Conservation (phyloP, 2,888 invertebrate genomes). For the Cylloceria caligata region DNA sequence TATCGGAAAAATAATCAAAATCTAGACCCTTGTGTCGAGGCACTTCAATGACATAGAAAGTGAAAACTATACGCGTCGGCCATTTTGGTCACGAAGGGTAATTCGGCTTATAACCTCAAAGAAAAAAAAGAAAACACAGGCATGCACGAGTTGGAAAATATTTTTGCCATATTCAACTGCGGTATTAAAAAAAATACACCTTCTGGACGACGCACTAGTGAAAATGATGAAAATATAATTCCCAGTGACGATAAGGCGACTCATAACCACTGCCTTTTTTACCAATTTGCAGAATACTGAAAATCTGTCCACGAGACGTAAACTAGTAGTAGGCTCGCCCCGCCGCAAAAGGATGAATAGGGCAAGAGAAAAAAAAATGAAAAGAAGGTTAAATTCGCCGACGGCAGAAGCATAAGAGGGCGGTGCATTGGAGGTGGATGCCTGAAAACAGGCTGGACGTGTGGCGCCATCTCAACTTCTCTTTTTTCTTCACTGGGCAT, state of each 20-base stretch:
- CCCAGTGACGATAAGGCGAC: neutral
- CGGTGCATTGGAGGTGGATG: conserved; percentile 60
- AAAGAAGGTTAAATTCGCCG: conserved; percentile 50
- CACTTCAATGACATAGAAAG: conserved; percentile 37
- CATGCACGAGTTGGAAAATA: neutral
- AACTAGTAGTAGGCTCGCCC: conserved; percentile 39
- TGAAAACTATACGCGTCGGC: conserved; percentile 28
- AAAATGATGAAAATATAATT: neutral
- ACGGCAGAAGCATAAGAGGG: conserved; percentile 54
- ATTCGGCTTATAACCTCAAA: conserved; percentile 33
- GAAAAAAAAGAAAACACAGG: neutral
- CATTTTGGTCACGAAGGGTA: conserved; percentile 37
- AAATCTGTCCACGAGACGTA: neutral
- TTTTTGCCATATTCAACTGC: neutral
- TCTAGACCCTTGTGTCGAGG: conserved; percentile 3
- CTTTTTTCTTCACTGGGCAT: conserved; percentile 51
- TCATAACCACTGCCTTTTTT: neutral
- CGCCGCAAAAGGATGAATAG: conserved; percentile 49
- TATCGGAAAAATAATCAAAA: conserved; percentile 57
- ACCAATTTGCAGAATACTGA: neutral
- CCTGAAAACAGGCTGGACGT: conserved; percentile 70
- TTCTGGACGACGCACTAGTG: neutral
- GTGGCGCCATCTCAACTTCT: conserved; percentile 70
- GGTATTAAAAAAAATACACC: neutral
- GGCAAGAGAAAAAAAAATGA: conserved; percentile 3